Percentiles rank a stretch among this genome's conserved stretches.
phyloP scores from a whole-genome alignment of 2,888 invertebrate species.

The Nowickia ferox region DNA sequence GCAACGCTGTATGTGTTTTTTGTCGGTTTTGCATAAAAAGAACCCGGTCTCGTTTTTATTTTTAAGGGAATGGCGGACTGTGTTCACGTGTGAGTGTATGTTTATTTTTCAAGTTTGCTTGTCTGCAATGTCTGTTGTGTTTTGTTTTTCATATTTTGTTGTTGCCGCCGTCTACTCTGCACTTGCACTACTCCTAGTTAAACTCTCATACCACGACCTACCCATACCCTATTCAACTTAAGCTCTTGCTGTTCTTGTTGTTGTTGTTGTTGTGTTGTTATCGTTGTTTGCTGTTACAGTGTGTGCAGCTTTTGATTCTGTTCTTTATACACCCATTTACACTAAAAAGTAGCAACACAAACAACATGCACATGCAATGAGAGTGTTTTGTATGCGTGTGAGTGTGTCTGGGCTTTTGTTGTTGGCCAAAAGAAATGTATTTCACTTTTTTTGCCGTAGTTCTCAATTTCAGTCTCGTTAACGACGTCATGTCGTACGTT shows the following conservation, averaged over 20 bases:
- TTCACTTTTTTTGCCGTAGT: slow-evolving; percentile 78
- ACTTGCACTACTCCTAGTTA: slow-evolving; percentile 54
- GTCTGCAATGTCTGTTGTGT: slow-evolving; percentile 55
- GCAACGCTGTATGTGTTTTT: not conserved
- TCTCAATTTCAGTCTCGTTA: slow-evolving; percentile 79
- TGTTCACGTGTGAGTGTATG: slow-evolving; percentile 13
- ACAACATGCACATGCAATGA: slow-evolving; percentile 56
- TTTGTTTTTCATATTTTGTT: slow-evolving; percentile 45
- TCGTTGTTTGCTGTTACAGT: slow-evolving; percentile 4
- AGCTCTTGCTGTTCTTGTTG: slow-evolving; percentile 68
- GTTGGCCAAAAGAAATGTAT: slow-evolving; percentile 77
- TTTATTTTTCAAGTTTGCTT: slow-evolving; percentile 48
- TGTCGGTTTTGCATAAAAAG: slow-evolving; percentile 57
- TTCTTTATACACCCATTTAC: slow-evolving; percentile 32
- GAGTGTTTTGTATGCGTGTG: slow-evolving; percentile 14
- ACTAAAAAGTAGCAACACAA: slow-evolving; percentile 12
- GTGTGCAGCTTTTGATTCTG: slow-evolving; percentile 49
- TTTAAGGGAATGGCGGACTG: slow-evolving; percentile 14
- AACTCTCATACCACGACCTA: slow-evolving; percentile 81
- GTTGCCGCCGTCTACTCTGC: slow-evolving; percentile 53
- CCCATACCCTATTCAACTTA: slow-evolving; percentile 82
- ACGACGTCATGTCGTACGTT: slow-evolving; percentile 81
- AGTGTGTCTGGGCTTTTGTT: slow-evolving; percentile 18
- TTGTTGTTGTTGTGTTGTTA: slow-evolving; percentile 3
- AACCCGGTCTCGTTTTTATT: slow-evolving; percentile 56